These are phyloP conservation scores for Lucifuga dentata DNA, from an alignment of 2,113 vertebrate species.

Conservation along the genomic window DNA sequence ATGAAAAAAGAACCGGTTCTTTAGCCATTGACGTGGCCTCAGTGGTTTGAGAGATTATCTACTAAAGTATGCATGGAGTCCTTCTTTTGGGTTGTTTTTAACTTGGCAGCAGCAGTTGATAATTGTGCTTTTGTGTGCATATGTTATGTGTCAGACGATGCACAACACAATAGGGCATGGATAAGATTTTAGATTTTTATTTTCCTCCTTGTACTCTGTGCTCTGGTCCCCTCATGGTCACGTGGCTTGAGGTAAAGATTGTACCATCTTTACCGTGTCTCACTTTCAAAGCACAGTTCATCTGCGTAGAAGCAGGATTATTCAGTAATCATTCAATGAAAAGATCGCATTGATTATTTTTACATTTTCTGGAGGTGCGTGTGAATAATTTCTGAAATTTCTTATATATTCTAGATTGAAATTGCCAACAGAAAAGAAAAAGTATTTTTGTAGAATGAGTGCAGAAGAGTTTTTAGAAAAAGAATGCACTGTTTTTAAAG, in stretches of 20 bases:
- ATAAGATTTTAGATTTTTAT: slow-evolving; percentile 23
- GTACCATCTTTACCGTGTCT: slow-evolving; percentile 19
- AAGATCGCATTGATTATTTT: neutral
- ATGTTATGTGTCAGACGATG: slow-evolving; percentile 46
- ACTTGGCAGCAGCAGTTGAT: slow-evolving; percentile 43
- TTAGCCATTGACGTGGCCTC: slow-evolving; percentile 55
- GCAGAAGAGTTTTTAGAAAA: neutral
- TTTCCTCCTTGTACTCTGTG: slow-evolving; percentile 24
- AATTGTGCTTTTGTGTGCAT: slow-evolving; percentile 39
- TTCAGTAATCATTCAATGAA: neutral
- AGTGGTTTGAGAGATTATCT: slow-evolving; percentile 65
- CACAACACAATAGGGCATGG: slow-evolving; percentile 48
- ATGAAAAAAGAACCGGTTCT: slow-evolving; percentile 50
- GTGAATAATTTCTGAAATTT: slow-evolving; percentile 22
- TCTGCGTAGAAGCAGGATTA: slow-evolving; percentile 22
- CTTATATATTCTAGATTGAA: slow-evolving; percentile 1
- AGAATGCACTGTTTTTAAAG: slow-evolving; percentile 28
- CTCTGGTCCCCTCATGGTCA: slow-evolving; percentile 18
- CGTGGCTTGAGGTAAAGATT: slow-evolving; percentile 40
- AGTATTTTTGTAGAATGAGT: slow-evolving; percentile 64
- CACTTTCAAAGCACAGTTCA: slow-evolving; percentile 48
- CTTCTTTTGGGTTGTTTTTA: slow-evolving; percentile 58
- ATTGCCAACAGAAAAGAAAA: slow-evolving; percentile 51
- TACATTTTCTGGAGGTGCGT: slow-evolving; percentile 17
- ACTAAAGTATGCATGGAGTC: slow-evolving; percentile 61